A percentile compares a stretch with the other conserved stretches of the same genome.
phyloP scores from a whole-genome alignment of 2,113 vertebrate genomes.

The Grantiella picta region DNA sequence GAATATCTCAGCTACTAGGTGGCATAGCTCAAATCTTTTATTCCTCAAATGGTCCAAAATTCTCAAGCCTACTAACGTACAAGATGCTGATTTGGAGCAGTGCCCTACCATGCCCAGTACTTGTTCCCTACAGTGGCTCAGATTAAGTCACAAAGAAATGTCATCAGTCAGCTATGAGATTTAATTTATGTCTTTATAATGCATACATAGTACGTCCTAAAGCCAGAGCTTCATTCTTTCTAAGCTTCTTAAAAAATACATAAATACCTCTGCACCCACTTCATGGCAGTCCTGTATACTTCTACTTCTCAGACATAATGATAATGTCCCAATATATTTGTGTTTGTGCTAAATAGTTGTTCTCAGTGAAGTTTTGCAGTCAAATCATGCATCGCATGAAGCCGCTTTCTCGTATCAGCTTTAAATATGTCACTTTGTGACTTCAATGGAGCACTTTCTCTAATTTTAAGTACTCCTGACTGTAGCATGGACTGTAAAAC shows the following conservation, averaged over 20 bases:
- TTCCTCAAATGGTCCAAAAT: background rate
- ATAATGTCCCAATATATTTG: background rate
- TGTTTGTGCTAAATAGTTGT: background rate
- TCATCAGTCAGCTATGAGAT: background rate
- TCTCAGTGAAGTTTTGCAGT: background rate
- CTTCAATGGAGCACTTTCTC: background rate
- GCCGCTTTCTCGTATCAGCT: background rate
- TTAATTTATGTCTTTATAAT: fast-evolving
- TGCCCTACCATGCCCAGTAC: background rate
- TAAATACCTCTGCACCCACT: background rate
- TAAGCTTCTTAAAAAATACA: background rate
- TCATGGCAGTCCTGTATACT: background rate
- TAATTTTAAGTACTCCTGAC: background rate
- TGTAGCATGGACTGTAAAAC: background rate
- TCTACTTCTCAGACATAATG: background rate
- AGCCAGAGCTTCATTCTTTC: background rate
- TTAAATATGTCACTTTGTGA: background rate
- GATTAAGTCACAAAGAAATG: background rate
- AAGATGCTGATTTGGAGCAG: background rate
- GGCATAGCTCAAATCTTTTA: background rate
- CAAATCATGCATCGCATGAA: background rate
- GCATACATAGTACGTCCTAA: background rate
- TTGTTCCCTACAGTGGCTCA: background rate
- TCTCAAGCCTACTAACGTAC: background rate
- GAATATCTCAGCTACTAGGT: background rate